Evolutionary conservation across 2,888 invertebrate species (phyloP).

Genomic region (Synanthedon vespiformis): DNA sequence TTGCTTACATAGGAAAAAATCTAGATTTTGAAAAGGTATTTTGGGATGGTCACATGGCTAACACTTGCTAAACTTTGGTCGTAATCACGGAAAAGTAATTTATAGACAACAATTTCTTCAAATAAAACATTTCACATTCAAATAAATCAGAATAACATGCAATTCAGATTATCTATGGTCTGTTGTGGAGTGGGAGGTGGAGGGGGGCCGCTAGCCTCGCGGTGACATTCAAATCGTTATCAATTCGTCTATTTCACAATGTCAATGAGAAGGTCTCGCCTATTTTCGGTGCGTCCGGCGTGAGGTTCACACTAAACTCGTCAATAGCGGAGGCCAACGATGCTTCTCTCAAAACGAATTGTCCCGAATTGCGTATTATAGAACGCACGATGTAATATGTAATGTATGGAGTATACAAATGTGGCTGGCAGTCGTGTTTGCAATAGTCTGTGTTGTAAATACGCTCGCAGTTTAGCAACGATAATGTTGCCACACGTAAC

Average conservation of each 20-base stretch:
- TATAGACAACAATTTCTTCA: too few species aligned
- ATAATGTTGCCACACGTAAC: constrained; percentile 67
- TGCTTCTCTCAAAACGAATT: background rate
- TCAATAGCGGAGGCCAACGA: background rate
- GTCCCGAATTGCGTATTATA: constrained; percentile 13
- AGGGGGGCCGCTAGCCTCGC: constrained; percentile 60
- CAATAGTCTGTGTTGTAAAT: constrained; percentile 66
- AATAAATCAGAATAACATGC: background rate
- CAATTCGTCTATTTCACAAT: constrained; percentile 69
- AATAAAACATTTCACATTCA: too few species aligned
- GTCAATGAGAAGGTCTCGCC: constrained; percentile 70
- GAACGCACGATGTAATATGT: constrained; percentile 12
- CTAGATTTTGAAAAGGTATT: too few species aligned
- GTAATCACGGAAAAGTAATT: too few species aligned
- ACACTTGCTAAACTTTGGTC: too few species aligned
- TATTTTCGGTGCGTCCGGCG: constrained; percentile 51
- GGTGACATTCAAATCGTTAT: constrained; percentile 66
- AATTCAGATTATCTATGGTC: constrained; percentile 14
- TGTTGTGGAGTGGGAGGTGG: constrained; percentile 26
- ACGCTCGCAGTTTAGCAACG: constrained; percentile 67
- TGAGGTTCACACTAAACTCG: constrained; percentile 7
- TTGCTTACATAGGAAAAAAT: too few species aligned
- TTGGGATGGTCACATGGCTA: too few species aligned
- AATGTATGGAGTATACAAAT: constrained; percentile 33
- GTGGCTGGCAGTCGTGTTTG: constrained; percentile 54